Evolutionary conservation across 2,888 invertebrate genomes (phyloP), one percentile per base, ranked within the genome.

Genomic region (Drosophila phalerata): DNA sequence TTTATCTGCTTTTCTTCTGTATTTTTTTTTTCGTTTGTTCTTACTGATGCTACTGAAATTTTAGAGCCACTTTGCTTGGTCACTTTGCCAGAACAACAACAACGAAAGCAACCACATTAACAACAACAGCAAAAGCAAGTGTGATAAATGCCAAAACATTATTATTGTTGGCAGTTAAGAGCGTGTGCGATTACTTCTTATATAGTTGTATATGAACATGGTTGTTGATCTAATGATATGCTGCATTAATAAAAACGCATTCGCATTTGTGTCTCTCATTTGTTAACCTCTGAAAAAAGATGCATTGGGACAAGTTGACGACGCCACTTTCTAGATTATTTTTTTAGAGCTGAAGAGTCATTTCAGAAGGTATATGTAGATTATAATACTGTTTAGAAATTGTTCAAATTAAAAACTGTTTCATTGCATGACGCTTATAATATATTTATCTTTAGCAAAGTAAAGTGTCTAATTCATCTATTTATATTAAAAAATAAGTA

Each of bases 41-140:
- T 53, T 58, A 51, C 48, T 63, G 56, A 75, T 77, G 81, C 64
- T 67, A 78, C 68, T 84, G 84, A 85, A 85, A 85, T 85, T 85
- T 85, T 85, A 85, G 84, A 85, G 84, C 85, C 84, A 85, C 84
- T 85, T 83, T 82, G 74, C 76, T 79, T 81, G 83, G 79, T 82
- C 85, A 82, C 81, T 82, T 84, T 72, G 76, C 69, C 77, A 66
- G 34, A 45, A 66, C 32, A 48, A 38, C n/a, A 47, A 32, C 15
- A 65, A 47, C 48, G 58, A 71, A n/a, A 56, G 32, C 15, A 62
- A 55, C 28, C 34, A 28, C 48, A 48, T 28, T 28, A 28, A 42
- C 22, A 19, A 49, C 32, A 56, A 57, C 37, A 53, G 57, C 53
- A 70, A 65, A 71, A 80, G 56, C 64, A 78, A 79, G 68, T 69